Conservation (phyloP, 2,113 vertebrate species). For the Prionailurus bengalensis region DNA sequence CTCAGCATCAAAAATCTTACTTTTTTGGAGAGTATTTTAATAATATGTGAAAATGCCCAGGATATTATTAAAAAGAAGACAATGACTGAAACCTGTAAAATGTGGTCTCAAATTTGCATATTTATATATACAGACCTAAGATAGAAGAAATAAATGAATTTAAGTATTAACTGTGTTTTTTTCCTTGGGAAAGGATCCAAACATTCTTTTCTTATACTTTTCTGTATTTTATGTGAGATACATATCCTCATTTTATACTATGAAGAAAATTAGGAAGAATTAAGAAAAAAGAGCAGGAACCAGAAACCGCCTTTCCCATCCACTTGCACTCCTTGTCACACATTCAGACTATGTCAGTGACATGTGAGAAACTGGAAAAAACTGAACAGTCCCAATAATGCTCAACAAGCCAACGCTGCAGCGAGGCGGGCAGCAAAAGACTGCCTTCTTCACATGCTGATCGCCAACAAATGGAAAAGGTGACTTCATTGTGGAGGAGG, state of each 20-base stretch:
- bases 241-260: background rate
- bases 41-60: background rate
- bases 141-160: background rate
- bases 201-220: background rate
- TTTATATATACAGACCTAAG: background rate
- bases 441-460: background rate
- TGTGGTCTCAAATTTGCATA: background rate
- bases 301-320: background rate
- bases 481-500: background rate
- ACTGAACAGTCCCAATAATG: background rate
- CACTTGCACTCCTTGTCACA: background rate
- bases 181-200: background rate
- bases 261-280: conserved; percentile 6
- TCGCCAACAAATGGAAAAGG: background rate
- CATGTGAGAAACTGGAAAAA: background rate
- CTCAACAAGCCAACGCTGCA: background rate
- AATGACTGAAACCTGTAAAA: background rate
- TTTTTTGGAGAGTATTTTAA: conserved; percentile 24
- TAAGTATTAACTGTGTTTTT: background rate
- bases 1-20: conserved; percentile 29
- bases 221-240: background rate
- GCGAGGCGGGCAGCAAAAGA: background rate
- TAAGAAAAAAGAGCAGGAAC: background rate
- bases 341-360: background rate
- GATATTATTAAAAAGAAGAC: background rate